Conservation (phyloP, 2,113 vertebrate species). For the Mesocricetus auratus region DNA sequence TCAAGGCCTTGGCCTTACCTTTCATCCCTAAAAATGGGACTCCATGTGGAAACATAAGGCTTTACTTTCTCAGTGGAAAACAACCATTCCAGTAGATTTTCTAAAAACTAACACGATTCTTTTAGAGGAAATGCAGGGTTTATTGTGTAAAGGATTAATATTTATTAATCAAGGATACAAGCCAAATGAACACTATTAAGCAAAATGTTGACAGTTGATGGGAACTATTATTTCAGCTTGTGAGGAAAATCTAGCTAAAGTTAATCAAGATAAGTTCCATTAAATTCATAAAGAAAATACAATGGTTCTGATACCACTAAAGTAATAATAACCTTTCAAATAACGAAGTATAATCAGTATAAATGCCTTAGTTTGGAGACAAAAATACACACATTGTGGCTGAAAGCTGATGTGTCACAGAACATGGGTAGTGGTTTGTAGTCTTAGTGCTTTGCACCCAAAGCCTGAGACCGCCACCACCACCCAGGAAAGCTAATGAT, state of each 20-base stretch:
- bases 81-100: slow-evolving; percentile 32
- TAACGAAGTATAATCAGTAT: slow-evolving; percentile 3
- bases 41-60: slow-evolving; percentile 15
- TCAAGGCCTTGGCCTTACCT: background rate
- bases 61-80: slow-evolving; percentile 54
- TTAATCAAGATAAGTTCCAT: slow-evolving; percentile 57
- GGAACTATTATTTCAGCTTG: slow-evolving; percentile 31
- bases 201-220: slow-evolving; percentile 33
- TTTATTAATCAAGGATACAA: slow-evolving; percentile 67
- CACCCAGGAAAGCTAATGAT: background rate
- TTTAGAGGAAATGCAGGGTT: slow-evolving; percentile 61
- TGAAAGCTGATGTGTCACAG: slow-evolving; percentile 34
- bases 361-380: slow-evolving; percentile 53
- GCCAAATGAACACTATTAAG: slow-evolving; percentile 49
- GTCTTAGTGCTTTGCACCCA: background rate
- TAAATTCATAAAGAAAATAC: slow-evolving; percentile 64
- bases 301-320: slow-evolving; percentile 59
- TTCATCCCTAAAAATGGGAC: slow-evolving; percentile 32
- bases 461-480: background rate
- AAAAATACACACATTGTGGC: slow-evolving; percentile 18
- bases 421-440: background rate
- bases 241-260: slow-evolving; percentile 66
- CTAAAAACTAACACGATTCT: slow-evolving; percentile 19
- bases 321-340: slow-evolving; percentile 62
- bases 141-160: slow-evolving; percentile 47